Conservation (phyloP, 2,888 invertebrate genomes). For the Altica lythri region DNA sequence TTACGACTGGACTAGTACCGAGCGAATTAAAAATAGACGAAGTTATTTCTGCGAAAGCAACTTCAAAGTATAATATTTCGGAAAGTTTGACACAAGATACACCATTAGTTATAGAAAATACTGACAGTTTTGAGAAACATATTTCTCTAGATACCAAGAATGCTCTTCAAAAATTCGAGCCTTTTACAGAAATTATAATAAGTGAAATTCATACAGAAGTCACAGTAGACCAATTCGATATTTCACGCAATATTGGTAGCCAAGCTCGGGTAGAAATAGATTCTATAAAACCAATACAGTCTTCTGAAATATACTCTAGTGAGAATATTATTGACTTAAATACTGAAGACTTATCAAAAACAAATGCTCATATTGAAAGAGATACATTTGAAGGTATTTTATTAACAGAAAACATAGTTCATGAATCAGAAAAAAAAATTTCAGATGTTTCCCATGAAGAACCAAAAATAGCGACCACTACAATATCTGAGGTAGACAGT, state of each 20-base stretch:
- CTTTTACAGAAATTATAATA: constrained; percentile 61
- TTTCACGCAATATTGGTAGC: constrained; percentile 54
- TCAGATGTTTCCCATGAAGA: constrained; percentile 46
- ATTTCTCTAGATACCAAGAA: constrained; percentile 60
- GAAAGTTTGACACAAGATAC: constrained; percentile 40
- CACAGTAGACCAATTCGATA: constrained; percentile 48
- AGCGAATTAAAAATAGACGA: constrained; percentile 33
- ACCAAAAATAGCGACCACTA: constrained; percentile 49
- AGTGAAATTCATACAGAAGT: constrained; percentile 59
- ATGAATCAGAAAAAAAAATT: constrained; percentile 58
- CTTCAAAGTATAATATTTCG: constrained; percentile 37
- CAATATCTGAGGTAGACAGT: not conserved
- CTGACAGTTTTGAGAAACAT: constrained; percentile 48
- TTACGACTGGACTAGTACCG: constrained; percentile 38
- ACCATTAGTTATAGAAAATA: constrained; percentile 40
- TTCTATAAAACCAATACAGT: constrained; percentile 51
- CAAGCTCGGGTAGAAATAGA: constrained; percentile 51
- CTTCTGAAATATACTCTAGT: constrained; percentile 48
- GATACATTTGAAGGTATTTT: constrained; percentile 57
- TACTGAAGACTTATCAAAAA: constrained; percentile 43
- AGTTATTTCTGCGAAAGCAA: constrained; percentile 37
- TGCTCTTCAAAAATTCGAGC: constrained; percentile 61
- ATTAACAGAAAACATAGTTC: constrained; percentile 54
- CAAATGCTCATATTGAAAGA: constrained; percentile 52
- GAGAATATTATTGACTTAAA: constrained; percentile 45